phyloP scores from a whole-genome alignment of 2,888 invertebrate species.

The Gymnocheta viridis region DNA sequence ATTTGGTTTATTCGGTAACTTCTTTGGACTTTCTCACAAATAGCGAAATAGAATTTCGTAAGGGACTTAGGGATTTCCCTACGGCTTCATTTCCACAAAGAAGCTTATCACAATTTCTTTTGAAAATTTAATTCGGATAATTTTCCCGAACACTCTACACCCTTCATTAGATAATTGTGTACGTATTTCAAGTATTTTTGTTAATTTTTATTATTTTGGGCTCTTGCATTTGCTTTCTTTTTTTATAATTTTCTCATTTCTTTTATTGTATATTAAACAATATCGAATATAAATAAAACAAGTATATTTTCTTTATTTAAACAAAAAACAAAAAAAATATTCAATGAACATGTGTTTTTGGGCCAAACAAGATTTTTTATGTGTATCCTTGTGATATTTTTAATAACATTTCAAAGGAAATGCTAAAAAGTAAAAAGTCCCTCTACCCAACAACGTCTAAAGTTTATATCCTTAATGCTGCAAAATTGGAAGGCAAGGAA shows the following conservation, averaged over 20 bases:
- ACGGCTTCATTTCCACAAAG: too few species aligned
- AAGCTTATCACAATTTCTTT: too few species aligned
- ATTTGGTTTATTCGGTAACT: too few species aligned
- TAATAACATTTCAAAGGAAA: neutral
- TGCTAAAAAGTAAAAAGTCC: too few species aligned
- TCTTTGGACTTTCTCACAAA: too few species aligned
- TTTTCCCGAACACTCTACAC: too few species aligned
- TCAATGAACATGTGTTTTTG: conserved; percentile 21
- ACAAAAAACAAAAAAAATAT: neutral
- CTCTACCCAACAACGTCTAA: too few species aligned
- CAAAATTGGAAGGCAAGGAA: too few species aligned
- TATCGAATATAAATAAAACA: conserved; percentile 44
- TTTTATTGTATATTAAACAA: conserved; percentile 32
- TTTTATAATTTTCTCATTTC: conserved; percentile 1
- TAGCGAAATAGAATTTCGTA: too few species aligned
- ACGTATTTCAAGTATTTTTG: conserved; percentile 5
- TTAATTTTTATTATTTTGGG: neutral
- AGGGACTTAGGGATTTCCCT: too few species aligned
- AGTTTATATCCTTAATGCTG: too few species aligned
- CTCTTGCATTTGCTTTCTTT: conserved; percentile 8
- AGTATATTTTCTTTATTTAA: neutral
- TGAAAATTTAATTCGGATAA: too few species aligned
- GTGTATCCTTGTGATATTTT: neutral
- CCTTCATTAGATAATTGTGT: neutral
- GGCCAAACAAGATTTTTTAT: neutral